Evolutionary conservation across 2,888 invertebrate genomes (phyloP), one percentile per base, ranked within the genome.

Genomic region (Melanotus villosus): DNA sequence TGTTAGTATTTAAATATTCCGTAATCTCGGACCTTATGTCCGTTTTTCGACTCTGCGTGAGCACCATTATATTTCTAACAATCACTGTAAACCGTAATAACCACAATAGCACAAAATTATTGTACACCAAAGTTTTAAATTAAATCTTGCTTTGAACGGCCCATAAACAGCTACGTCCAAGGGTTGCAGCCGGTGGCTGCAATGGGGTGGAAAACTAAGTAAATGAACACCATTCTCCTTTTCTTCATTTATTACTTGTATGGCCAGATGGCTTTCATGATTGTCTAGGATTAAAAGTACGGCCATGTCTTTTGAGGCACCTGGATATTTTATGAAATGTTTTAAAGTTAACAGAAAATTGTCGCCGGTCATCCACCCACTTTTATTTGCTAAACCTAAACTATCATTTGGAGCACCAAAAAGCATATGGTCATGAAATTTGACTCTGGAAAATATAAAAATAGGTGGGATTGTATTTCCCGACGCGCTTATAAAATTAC

Each of bases 361-460:
- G n/a, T 68, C 59, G 5, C 52, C 72, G 18, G 73, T 81, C 76
- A 80, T 80, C 81, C 81, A 82, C 1, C 81, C 80, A 66, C 67
- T 70, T 16, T 23, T 23, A 38, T 41, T 10, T 2, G 54, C 64
- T 10, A 71, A 60, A 12, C 68, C 65, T 41, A 71, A 56, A 41
- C 59, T 32, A 7, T n/a, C n/a, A n/a, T n/a, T n/a, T n/a, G n/a
- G n/a, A n/a, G n/a, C n/a, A n/a, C n/a, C n/a, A n/a, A n/a, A n/a
- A n/a, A n/a, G n/a, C n/a, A n/a, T n/a, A n/a, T n/a, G n/a, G n/a
- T n/a, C n/a, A n/a, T n/a, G n/a, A 18, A 62, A 62, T 7, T 41
- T 45, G 12, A 47, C 26, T 10, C 62, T 50, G 16, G 67, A 63
- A 50, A 63, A 70, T 66, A 68, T 21, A 43, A 60, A 70, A n/a